A percentile compares a stretch with the other conserved stretches of the same genome.
Evolutionary conservation across 2,113 vertebrate genomes (phyloP).

Genomic region (Callaeas wilsoni): DNA sequence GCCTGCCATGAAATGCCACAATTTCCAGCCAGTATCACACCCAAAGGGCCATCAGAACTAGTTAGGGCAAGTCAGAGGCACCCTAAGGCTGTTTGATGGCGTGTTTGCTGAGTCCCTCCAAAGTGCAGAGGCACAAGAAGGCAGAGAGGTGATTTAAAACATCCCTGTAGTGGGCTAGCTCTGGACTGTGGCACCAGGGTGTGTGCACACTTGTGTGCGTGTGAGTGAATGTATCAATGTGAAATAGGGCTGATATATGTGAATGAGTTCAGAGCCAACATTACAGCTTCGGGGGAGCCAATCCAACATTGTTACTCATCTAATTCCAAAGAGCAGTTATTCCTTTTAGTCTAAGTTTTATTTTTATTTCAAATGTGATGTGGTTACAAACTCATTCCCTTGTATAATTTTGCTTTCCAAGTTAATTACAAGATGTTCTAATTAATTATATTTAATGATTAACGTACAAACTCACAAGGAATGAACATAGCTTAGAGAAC

Average conservation of each 20-base stretch:
- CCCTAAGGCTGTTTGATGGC: neutral
- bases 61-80: slow-evolving; percentile 6
- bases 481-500: slow-evolving; percentile 62
- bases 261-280: slow-evolving; percentile 10
- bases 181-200: neutral
- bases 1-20: neutral
- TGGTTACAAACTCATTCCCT: slow-evolving; percentile 70
- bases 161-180: neutral
- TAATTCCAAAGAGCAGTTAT: slow-evolving; percentile 66
- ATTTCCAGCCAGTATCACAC: slow-evolving; percentile 15
- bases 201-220: neutral
- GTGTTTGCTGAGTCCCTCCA: neutral
- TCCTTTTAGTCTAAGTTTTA: slow-evolving; percentile 65
- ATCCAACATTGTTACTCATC: slow-evolving; percentile 63
- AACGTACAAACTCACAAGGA: slow-evolving; percentile 69
- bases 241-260: neutral
- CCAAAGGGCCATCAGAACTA: neutral
- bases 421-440: slow-evolving; percentile 72
- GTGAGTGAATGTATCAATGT: neutral
- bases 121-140: neutral
- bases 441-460: slow-evolving; percentile 75
- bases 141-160: neutral
- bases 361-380: slow-evolving; percentile 68
- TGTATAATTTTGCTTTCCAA: slow-evolving; percentile 69
- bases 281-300: slow-evolving; percentile 21